A percentile compares a stretch with the other conserved stretches of the same genome.
Conservation (phyloP, 1,140 invertebrate genomes). For the Oreohelix idahoensis region DNA sequence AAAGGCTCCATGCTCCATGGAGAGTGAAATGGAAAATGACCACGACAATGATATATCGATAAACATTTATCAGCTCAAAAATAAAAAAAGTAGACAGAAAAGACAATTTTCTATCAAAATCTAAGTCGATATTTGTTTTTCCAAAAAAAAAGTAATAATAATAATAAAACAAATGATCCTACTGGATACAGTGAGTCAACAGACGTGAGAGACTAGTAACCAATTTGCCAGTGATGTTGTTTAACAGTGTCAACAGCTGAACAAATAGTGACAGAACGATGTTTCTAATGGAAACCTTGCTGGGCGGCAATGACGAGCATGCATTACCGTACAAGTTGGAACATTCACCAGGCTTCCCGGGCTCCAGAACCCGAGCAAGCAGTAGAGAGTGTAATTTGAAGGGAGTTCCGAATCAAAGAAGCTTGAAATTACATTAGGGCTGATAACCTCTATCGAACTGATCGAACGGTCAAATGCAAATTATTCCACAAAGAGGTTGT, state of each 20-base stretch:
- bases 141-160: not conserved
- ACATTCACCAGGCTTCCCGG: not conserved
- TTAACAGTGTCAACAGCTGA: not conserved
- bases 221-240: not conserved
- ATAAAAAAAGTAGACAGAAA: not conserved
- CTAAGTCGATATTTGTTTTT: not conserved
- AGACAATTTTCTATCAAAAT: not conserved
- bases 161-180: not conserved
- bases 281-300: not conserved
- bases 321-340: not conserved
- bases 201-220: not conserved
- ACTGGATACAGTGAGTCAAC: not conserved
- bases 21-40: too few species aligned
- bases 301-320: not conserved
- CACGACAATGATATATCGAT: too few species aligned
- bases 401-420: not conserved
- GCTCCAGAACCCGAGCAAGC: not conserved
- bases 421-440: not conserved
- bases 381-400: not conserved
- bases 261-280: not conserved
- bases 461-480: too few species aligned
- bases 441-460: not conserved
- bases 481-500: too few species aligned
- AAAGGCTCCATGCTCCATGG: too few species aligned
- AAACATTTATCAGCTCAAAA: too few species aligned